phyloP scores from a whole-genome alignment of 2,888 invertebrate species.

The Pristionchus fissidentatus region DNA sequence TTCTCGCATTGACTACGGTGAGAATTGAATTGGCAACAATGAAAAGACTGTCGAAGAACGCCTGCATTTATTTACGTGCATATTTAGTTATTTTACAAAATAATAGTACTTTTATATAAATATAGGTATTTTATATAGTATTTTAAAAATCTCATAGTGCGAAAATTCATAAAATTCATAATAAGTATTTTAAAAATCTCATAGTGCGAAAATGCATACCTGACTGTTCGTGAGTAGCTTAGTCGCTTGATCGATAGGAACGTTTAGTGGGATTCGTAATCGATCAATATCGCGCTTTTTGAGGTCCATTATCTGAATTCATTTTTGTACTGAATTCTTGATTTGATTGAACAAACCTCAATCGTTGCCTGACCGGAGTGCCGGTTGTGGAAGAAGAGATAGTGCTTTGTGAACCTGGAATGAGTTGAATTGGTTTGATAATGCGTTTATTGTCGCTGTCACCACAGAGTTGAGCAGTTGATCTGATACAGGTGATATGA shows the following conservation, averaged over 20 bases:
- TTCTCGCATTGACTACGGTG: conserved; percentile 23
- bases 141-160: too few species aligned
- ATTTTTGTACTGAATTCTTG: background rate
- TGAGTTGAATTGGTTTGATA: too few species aligned
- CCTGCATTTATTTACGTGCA: too few species aligned
- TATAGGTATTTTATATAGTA: too few species aligned
- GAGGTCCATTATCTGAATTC: background rate
- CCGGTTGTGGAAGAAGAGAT: conserved; percentile 27
- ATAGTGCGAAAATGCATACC: background rate
- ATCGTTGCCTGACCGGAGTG: background rate
- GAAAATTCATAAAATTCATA: background rate
- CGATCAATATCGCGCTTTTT: conserved; percentile 33
- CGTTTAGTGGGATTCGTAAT: conserved; percentile 8
- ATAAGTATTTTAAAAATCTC: background rate
- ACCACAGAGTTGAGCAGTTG: background rate
- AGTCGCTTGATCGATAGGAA: conserved; percentile 21
- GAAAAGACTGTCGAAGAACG: conserved; percentile 29
- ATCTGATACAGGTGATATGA: background rate
- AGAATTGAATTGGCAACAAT: conserved; percentile 19
- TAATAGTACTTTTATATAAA: too few species aligned
- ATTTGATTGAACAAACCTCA: background rate
- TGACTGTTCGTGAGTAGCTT: conserved; percentile 8
- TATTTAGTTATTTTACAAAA: too few species aligned
- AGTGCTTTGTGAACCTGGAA: conserved; percentile 37
- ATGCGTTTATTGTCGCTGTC: background rate